Base-by-base conservation (phyloP, 35 echinoderm and acorn worm genomes). In the Heliocidaris tuberculata region DNA sequence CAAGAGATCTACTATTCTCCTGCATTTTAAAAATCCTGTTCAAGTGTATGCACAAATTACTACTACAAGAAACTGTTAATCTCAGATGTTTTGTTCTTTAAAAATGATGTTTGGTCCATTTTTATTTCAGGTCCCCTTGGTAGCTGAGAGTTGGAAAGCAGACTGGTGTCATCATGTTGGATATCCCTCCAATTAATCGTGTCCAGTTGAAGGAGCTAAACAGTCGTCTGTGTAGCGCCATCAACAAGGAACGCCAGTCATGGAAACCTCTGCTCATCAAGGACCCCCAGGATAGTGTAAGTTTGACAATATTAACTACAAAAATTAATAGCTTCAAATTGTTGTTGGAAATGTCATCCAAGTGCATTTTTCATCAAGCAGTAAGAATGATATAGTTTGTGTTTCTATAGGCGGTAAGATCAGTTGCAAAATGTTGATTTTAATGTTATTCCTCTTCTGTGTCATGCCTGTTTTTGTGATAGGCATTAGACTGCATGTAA, bases 221-320 rank as follows among this genome's bases (percentile, higher is more conserved):
- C 91, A 93, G 31, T 93, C 91, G 91, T 11, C 90, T 98, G 52
- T 95, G 90, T 94, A 92, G 94, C 85, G 93, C 97, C 93, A 86
- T 98, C 71, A 85, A 19, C 21, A 98, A 98, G 86, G 97, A 98
- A 87, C 94, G 89, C 70, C 96, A 98, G 90, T 70, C 94, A 92
- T 87, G 90, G 91, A 98, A 94, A 93, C 96, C 97, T 87, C 90
- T 98, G 10, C 86, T 94, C 87, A 90, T 98, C 94, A 95, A 95
- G 93, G 50, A 92, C 86, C 94, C 97, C 86, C 78, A 92, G 52
- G 95, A 95, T n/a, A 95, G 94, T 96, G 97, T 98, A 97, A 96
- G 94, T 90, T 31, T 87, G 2, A 47, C 7, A 16, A 85, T 85
- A 29, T 4, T 15, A n/a, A n/a, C n/a, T 85, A 42, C 35, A 42